Base-by-base conservation (phyloP, 2,888 invertebrate genomes). In the Aspidiotus destructor region DNA sequence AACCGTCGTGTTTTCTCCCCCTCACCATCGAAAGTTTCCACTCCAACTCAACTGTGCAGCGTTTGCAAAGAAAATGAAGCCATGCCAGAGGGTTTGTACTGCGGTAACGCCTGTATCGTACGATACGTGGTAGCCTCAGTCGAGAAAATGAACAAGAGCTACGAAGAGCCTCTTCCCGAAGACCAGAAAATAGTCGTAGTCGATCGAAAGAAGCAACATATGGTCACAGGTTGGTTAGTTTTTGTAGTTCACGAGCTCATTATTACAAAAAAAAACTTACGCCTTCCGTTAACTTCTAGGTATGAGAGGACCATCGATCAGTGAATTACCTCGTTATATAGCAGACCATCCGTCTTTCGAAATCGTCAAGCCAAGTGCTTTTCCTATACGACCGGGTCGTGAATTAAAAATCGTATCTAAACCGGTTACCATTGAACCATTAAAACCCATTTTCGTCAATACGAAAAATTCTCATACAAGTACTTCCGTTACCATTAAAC, bases 341-440 rank as follows among this genome's bases (percentile, higher is more conserved):
- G 86, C 87, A 75, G 86, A 86, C 73, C 88, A 95, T 80, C 93
- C 92, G 3, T 88, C 89, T 0, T 94, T 85, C 77, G 91, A 93
- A 80, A 89, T 92, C 0, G 84, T 92, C 40, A 72, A 72, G 52
- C 7, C 71, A 2, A 52, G 60, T 41, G 67, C 67, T 8, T 40
- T 67, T 13, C 67, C 67, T 10, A 52, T 58, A 5, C 10, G 48
- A n/a, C 13, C 60, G 10, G 52, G 9, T 10, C 58, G 11, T 10
- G 17, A 58, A 28, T 15, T 10, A 7, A 48, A 48, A 48, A 11
- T n/a, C 11, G 13, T 13, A 40, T 40, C 58, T 1, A 58, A 28
- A 8, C n/a, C 10, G 11, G 48, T 13, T 2, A 13, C 17, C 28
- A 13, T 8, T 40, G 17, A 17, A 40, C 28, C 15, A 2, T 8